Percentiles rank a stretch among this genome's conserved stretches.
phyloP scores from a whole-genome alignment of 2,797 vertebrate species.

The Sparus aurata region DNA sequence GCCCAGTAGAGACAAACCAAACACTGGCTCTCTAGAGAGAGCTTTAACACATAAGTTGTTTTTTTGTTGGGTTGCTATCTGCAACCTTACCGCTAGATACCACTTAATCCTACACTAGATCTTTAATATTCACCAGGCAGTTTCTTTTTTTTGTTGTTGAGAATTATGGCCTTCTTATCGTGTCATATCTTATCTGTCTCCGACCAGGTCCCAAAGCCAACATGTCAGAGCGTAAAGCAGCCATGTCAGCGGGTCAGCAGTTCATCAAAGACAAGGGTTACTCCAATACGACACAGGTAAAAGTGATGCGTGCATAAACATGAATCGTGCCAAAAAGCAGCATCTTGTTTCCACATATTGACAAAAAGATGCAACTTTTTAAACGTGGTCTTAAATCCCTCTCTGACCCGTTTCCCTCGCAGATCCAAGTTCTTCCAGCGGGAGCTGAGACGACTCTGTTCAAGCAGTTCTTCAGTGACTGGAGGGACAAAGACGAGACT shows the following conservation, averaged over 20 bases:
- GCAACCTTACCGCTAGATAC: too few relatives aligned
- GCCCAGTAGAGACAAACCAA: too few relatives aligned
- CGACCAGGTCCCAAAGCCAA: constrained; percentile 83
- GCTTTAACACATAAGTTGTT: too few relatives aligned
- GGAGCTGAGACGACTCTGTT: constrained; percentile 86
- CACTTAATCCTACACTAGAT: too few relatives aligned
- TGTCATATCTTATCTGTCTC: constrained; percentile 15
- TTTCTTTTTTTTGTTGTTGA: not conserved
- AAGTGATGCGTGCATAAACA: not conserved
- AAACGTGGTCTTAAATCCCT: not conserved
- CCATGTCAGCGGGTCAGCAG: constrained; percentile 83
- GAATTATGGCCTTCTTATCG: not conserved
- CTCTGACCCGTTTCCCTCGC: constrained; percentile 8
- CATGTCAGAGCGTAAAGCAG: constrained; percentile 82
- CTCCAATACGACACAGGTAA: constrained; percentile 82
- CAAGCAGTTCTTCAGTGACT: constrained; percentile 88
- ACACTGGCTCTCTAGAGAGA: too few relatives aligned
- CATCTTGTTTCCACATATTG: not conserved
- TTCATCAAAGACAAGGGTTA: constrained; percentile 87
- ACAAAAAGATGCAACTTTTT: not conserved
- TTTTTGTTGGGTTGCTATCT: too few relatives aligned
- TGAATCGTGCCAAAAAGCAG: not conserved
- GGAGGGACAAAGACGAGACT: constrained; percentile 85
- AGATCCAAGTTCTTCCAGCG: constrained; percentile 87
- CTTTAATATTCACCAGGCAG: not conserved